A percentile compares a stretch with the other conserved stretches of the same genome.
These are phyloP conservation scores for Leptopilina syphax DNA, from an alignment of 2,888 invertebrate genomes.

Conservation along the genomic window DNA sequence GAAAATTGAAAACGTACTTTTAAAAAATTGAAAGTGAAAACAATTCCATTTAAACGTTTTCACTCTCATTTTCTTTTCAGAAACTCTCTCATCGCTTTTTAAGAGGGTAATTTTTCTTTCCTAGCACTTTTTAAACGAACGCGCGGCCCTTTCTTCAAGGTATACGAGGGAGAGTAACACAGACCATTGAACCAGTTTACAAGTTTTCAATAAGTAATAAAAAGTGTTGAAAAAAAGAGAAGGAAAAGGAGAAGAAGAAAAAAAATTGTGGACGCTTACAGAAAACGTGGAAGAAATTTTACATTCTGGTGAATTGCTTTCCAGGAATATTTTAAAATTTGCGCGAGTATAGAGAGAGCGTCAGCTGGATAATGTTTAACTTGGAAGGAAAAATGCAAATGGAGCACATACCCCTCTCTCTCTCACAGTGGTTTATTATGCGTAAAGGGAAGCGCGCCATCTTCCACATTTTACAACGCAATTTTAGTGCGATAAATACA, in stretches of 20 bases:
- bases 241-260: no score
- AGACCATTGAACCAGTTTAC: conserved; percentile 1
- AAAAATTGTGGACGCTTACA: neutral
- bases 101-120: neutral
- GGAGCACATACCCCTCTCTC: conserved; percentile 7
- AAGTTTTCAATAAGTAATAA: conserved; percentile 20
- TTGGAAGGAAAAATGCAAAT: conserved; percentile 33
- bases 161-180: neutral
- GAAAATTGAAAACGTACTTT: neutral
- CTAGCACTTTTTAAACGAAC: neutral
- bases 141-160: neutral
- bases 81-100: neutral
- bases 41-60: neutral
- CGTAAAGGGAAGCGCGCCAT: conserved; percentile 34
- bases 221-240: neutral
- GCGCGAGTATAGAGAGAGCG: neutral
- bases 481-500: conserved; percentile 38
- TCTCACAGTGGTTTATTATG: conserved; percentile 34
- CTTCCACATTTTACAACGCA: conserved; percentile 31
- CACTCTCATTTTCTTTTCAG: neutral
- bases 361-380: conserved; percentile 37
- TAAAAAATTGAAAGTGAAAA: conserved; percentile 9
- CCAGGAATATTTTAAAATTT: conserved; percentile 23
- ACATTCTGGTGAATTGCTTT: conserved; percentile 15
- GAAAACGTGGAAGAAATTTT: conserved; percentile 1